A percentile compares a stretch with the other conserved stretches of the same genome.
These are phyloP conservation scores for Neoascia interrupta DNA, from an alignment of 2,888 invertebrate genomes.

Conservation along the genomic window DNA sequence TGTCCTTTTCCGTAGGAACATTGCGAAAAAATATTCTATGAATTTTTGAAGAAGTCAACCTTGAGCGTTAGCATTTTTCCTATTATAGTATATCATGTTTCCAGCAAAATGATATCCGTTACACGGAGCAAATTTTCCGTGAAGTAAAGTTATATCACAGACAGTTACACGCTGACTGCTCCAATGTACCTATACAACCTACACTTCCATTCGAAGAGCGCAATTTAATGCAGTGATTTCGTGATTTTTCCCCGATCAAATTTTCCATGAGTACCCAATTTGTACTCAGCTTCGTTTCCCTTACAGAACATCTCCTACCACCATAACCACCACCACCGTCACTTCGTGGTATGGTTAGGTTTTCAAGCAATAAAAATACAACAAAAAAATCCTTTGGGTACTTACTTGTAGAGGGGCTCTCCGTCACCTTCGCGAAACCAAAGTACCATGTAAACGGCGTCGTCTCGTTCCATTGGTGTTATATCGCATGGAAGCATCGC, in stretches of 20 bases:
- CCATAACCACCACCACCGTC: not conserved
- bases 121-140: slow-evolving; percentile 27
- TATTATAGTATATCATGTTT: no score
- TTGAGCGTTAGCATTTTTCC: not conserved
- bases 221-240: slow-evolving; percentile 50
- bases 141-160: slow-evolving; percentile 45
- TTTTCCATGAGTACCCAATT: slow-evolving; percentile 56
- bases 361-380: not conserved
- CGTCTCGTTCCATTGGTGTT: slow-evolving; percentile 87
- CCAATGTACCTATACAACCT: not conserved
- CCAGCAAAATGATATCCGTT: no score
- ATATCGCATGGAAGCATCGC: slow-evolving; percentile 93
- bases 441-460: slow-evolving; percentile 92
- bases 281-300: slow-evolving; percentile 9
- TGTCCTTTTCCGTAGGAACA: no score
- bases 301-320: not conserved
- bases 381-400: slow-evolving; percentile 29
- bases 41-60: slow-evolving; percentile 34
- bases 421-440: slow-evolving; percentile 93
- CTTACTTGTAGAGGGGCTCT: slow-evolving; percentile 92
- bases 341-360: not conserved
- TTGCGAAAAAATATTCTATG: slow-evolving; percentile 52
- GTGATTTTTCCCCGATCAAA: slow-evolving; percentile 46
- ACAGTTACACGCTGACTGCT: slow-evolving; percentile 39
- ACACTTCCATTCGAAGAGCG: slow-evolving; percentile 9